Base-by-base conservation (phyloP, 2,888 invertebrate species). In the Drosophila subsilvestris region DNA sequence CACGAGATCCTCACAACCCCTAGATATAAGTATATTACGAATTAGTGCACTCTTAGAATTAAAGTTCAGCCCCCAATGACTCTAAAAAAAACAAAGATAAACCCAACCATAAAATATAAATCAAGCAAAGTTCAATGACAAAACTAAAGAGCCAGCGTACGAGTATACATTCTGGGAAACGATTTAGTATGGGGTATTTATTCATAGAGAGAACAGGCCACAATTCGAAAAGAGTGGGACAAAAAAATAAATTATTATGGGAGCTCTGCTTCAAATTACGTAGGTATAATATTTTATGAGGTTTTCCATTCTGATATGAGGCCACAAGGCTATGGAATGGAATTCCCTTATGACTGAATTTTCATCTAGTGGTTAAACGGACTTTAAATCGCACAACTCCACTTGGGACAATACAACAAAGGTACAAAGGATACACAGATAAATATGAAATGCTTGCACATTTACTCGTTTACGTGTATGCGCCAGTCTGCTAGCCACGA, bases 21-120 rank as follows among this genome's bases (percentile, higher is more conserved):
- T 80, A 86, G 53, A 49, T 27, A 56, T 88, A 79, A 67, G 88
- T 55, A 85, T 43, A 63, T 48, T 69, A 65, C 55, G 55, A 72
- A 42, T 29, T 53, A 53, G 48, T 8, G 37, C 65, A 57, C 66
- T 53, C 74, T 43, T 73, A 74, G 57, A 12, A 4, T 22, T 57
- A 72, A 72, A 49, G 49, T 47, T 29, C 27, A 42, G 65, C n/a
- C 37, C 45, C 22, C 53, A 63, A 73, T 71, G 71, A 71, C 71
- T 73, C 53, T 44, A 32, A 8, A 43, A 63, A 63, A 63, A 37
- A 44, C 44, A 25, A 56, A 50, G 56, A 44, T 47, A 53, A 25
- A 18, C 25, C 29, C 42, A 70, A 60, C 49, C 27, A 32, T 42
- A 58, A 70, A 63, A 72, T 55, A 51, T 43, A 56, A 56, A 37